Evolutionary conservation across 2,113 vertebrate genomes (phyloP).

Genomic region (Ardeotis arabs): DNA sequence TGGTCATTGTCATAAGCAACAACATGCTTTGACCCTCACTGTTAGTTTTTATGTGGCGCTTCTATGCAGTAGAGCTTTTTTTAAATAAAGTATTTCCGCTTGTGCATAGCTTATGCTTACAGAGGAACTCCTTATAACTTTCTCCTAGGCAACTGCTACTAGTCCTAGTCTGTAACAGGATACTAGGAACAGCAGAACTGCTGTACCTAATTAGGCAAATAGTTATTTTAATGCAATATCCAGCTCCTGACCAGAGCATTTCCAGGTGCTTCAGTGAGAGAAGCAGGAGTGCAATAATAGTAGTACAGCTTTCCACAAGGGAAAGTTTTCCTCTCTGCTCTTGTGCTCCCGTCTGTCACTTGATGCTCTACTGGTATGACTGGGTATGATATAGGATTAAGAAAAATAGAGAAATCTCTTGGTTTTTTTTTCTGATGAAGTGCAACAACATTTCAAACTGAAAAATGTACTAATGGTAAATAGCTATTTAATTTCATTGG

Average conservation of each 20-base stretch:
- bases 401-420: not conserved
- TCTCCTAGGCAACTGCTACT: not conserved
- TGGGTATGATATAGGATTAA: not conserved
- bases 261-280: constrained; percentile 11
- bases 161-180: constrained; percentile 2
- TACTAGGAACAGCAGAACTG: constrained; percentile 13
- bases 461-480: not conserved
- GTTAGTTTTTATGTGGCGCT: not conserved
- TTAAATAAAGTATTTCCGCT: not conserved
- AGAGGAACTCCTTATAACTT: not conserved
- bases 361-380: not conserved
- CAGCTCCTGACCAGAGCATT: not conserved
- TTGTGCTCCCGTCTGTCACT: not conserved
- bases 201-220: constrained; percentile 24
- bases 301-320: not conserved
- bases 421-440: not conserved
- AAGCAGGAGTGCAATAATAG: not conserved
- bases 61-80: not conserved
- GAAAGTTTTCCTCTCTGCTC: not conserved
- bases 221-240: not conserved
- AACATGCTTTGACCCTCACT: not conserved
- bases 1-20: not conserved
- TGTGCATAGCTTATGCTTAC: not conserved
- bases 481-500: not conserved
- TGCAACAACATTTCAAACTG: not conserved